Evolutionary conservation across 53 echinoderm and acorn worm genomes (phyloP).

Genomic region (Stichopus horrens): DNA sequence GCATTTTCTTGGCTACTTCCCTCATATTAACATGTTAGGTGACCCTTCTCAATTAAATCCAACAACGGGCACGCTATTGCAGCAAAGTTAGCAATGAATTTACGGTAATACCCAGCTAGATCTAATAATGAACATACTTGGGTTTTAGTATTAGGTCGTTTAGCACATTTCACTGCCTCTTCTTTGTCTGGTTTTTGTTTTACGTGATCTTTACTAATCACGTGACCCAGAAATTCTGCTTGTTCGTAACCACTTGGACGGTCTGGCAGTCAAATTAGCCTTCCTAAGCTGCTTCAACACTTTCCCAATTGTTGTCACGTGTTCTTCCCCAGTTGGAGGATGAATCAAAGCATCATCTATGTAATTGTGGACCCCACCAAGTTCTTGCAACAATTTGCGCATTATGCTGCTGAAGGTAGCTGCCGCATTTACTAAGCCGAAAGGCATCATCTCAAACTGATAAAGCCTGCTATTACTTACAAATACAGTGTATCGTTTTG

Average conservation of each 20-base stretch:
- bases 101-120: conserved; percentile 47
- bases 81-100: conserved; percentile 48
- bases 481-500: conserved; percentile 38
- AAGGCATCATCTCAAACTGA: conserved; percentile 57
- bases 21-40: conserved; percentile 51
- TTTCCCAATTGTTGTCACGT: conserved; percentile 9
- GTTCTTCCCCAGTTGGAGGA: conserved; percentile 52
- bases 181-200: conserved; percentile 49
- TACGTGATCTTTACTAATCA: conserved; percentile 34
- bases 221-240: conserved; percentile 53
- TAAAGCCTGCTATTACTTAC: conserved; percentile 38
- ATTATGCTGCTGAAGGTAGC: conserved; percentile 59
- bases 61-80: conserved; percentile 47
- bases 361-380: conserved; percentile 50
- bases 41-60: conserved; percentile 42
- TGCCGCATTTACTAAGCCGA: conserved; percentile 55
- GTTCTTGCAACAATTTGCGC: conserved; percentile 46
- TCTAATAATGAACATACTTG: conserved; percentile 49
- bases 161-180: neutral
- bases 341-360: conserved; percentile 62
- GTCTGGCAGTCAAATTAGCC: conserved; percentile 56
- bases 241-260: conserved; percentile 57
- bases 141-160: no score
- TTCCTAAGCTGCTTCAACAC: conserved; percentile 42
- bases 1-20: conserved; percentile 19